Conservation (phyloP, 2,113 vertebrate genomes). For the Pipa parva region DNA sequence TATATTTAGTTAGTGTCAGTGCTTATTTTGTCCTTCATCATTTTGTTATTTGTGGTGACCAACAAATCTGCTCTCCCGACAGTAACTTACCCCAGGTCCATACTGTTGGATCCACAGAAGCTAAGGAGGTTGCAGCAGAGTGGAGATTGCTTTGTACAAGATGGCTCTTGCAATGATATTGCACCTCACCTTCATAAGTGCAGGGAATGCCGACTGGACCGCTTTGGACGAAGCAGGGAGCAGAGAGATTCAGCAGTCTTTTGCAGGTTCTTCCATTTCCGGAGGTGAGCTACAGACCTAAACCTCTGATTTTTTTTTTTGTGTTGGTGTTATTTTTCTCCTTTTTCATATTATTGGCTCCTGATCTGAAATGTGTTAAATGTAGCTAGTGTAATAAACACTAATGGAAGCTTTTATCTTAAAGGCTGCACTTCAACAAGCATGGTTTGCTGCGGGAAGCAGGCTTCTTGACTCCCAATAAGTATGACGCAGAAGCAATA, state of each 20-base stretch:
- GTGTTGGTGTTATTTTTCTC: too few relatives aligned
- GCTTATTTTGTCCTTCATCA: too few relatives aligned
- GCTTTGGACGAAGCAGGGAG: slow-evolving; percentile 67
- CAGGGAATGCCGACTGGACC: slow-evolving; percentile 68
- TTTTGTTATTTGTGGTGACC: too few relatives aligned
- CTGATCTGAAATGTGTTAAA: too few relatives aligned
- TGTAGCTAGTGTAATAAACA: too few relatives aligned
- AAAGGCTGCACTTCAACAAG: slow-evolving; percentile 70
- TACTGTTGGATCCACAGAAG: slow-evolving; percentile 62
- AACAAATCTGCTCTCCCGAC: too few relatives aligned
- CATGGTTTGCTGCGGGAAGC: slow-evolving; percentile 69
- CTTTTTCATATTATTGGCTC: too few relatives aligned
- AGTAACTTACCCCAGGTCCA: slow-evolving; percentile 59
- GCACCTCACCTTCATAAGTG: slow-evolving; percentile 70
- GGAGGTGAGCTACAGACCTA: slow-evolving; percentile 63
- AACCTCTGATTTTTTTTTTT: too few relatives aligned
- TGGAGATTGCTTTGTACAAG: slow-evolving; percentile 68
- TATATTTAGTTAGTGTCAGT: too few relatives aligned
- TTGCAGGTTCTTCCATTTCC: slow-evolving; percentile 74
- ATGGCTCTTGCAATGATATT: slow-evolving; percentile 67
- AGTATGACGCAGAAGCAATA: slow-evolving; percentile 67
- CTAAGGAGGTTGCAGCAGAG: slow-evolving; percentile 69
- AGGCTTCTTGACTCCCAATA: slow-evolving; percentile 72
- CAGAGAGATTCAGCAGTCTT: slow-evolving; percentile 69
- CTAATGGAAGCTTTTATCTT: too few relatives aligned